These are phyloP conservation scores for Papilio dardanus DNA, from an alignment of 1,140 invertebrate species.

Conservation along the genomic window DNA sequence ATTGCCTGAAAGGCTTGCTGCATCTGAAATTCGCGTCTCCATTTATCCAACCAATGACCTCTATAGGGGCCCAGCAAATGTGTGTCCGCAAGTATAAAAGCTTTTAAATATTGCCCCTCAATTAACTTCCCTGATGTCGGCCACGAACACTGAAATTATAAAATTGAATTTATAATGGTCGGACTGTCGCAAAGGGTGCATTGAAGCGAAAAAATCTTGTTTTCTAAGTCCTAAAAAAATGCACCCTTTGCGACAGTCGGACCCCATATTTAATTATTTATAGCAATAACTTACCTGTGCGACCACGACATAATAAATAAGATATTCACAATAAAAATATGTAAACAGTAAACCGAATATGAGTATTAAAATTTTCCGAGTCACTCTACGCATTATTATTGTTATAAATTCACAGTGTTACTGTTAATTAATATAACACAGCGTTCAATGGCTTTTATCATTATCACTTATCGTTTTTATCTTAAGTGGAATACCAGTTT, in stretches of 20 bases:
- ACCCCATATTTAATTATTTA: neutral
- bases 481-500: neutral
- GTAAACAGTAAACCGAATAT: slow-evolving; percentile 58
- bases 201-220: no score
- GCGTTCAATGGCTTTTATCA: neutral
- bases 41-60: slow-evolving; percentile 98
- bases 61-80: slow-evolving; percentile 94
- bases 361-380: slow-evolving; percentile 58
- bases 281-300: slow-evolving; percentile 53
- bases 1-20: slow-evolving; percentile 95
- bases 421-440: neutral
- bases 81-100: slow-evolving; percentile 95
- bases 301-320: slow-evolving; percentile 68
- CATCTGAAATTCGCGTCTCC: slow-evolving; percentile 99
- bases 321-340: slow-evolving; percentile 65
- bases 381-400: slow-evolving; percentile 54
- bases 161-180: slow-evolving; percentile 7
- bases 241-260: no score
- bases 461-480: neutral
- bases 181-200: no score
- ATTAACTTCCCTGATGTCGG: slow-evolving; percentile 47
- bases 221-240: no score
- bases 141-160: slow-evolving; percentile 65
- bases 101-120: slow-evolving; percentile 80
- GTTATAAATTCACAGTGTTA: neutral